phyloP scores from a whole-genome alignment of 2,113 vertebrate genomes.

The Pholis gunnellus region DNA sequence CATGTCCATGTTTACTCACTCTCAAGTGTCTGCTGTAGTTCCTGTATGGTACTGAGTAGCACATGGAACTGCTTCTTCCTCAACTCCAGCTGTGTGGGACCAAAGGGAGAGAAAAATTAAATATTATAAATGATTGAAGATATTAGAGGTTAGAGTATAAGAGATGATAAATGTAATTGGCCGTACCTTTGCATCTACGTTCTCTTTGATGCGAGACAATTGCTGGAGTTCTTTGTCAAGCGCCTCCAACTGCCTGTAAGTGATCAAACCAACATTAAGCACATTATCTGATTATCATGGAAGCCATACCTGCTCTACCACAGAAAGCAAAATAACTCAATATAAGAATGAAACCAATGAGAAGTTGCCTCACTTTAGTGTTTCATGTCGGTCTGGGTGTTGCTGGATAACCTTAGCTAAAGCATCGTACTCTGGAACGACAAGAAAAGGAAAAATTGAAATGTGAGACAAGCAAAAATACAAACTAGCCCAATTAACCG shows the following conservation, averaged over 20 bases:
- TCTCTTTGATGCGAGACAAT: constrained; percentile 96
- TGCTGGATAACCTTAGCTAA: constrained; percentile 98
- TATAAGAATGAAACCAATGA: background rate
- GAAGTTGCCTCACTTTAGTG: constrained; percentile 89
- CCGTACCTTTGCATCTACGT: constrained; percentile 95
- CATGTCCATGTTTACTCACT: constrained; percentile 87
- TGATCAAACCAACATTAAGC: constrained; percentile 18
- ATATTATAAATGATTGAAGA: background rate
- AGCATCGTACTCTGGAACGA: constrained; percentile 92
- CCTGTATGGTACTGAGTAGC: constrained; percentile 97
- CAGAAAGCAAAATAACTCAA: background rate
- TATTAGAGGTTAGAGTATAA: background rate
- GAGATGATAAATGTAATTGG: background rate
- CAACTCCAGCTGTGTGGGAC: constrained; percentile 88
- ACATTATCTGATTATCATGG: background rate
- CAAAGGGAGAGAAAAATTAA: background rate
- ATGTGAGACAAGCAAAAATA: background rate
- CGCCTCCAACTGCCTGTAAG: constrained; percentile 91
- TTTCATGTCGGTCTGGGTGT: constrained; percentile 97
- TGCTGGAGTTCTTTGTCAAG: constrained; percentile 97
- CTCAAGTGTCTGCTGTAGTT: constrained; percentile 97
- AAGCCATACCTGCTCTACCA: background rate
- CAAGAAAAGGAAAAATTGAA: background rate
- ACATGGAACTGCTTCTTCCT: constrained; percentile 98
- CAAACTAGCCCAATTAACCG: background rate